Conservation (phyloP, 2,113 vertebrate genomes). For the Brachyhypopomus occidentalis region DNA sequence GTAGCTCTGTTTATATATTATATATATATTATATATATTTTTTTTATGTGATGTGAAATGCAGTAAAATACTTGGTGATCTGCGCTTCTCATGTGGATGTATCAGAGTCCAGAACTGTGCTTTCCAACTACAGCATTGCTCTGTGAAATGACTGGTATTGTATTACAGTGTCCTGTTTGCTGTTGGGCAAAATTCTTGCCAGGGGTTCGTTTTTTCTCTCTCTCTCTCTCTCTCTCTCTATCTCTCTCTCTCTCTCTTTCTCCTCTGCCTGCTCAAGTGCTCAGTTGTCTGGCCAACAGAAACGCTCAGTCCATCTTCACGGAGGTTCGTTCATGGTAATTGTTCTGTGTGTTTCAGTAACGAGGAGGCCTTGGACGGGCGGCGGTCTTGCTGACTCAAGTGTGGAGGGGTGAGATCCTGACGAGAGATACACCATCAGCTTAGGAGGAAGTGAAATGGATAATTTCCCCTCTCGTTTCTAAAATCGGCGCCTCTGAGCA, state of each 20-base stretch:
- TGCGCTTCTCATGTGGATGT: not conserved
- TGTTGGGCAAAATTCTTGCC: not conserved
- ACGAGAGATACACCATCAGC: not conserved
- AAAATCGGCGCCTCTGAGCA: too few relatives aligned
- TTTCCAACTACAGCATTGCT: not conserved
- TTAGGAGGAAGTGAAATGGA: constrained; percentile 13
- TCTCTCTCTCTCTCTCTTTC: not conserved
- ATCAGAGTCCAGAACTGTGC: not conserved
- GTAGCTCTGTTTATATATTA: not conserved
- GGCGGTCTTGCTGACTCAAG: not conserved
- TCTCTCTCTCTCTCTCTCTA: too few relatives aligned
- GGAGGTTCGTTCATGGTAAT: not conserved
- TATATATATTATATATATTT: too few relatives aligned
- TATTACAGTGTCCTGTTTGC: not conserved
- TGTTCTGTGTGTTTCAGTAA: constrained; percentile 45
- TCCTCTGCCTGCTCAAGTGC: not conserved
- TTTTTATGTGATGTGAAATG: too few relatives aligned
- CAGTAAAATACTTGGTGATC: too few relatives aligned
- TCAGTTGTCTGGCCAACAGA: not conserved
- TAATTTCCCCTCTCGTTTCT: not conserved
- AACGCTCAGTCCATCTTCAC: not conserved
- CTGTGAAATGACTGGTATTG: not conserved
- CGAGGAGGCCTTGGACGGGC: not conserved
- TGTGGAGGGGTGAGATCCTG: not conserved
- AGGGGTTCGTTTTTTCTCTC: not conserved